These are phyloP conservation scores for Neodiprion pinetum DNA, from an alignment of 1,140 invertebrate genomes.

Conservation along the genomic window DNA sequence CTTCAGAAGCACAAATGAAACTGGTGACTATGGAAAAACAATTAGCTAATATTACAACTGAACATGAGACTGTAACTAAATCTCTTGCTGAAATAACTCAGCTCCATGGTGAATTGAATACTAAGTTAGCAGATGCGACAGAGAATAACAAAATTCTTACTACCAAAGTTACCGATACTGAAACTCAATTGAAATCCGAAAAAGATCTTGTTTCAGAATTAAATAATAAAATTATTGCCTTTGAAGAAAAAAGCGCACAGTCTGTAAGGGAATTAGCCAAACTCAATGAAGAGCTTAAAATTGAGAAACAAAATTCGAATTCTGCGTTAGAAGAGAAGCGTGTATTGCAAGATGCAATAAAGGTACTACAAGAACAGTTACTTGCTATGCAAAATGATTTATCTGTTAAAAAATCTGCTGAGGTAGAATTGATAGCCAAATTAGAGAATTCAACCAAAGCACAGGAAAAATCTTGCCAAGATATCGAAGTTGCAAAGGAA, in stretches of 20 bases:
- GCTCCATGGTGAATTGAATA: constrained; percentile 9
- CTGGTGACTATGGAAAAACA: constrained; percentile 28
- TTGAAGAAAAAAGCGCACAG: constrained; percentile 31
- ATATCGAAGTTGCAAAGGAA: not conserved
- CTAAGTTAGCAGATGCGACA: constrained; percentile 16
- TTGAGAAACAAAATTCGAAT: constrained; percentile 30
- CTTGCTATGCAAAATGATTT: constrained; percentile 31
- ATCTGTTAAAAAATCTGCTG: constrained; percentile 20
- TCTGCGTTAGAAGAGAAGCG: constrained; percentile 37
- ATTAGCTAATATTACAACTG: constrained; percentile 17
- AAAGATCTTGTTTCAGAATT: constrained; percentile 30
- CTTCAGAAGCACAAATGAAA: constrained; percentile 29
- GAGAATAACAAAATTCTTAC: constrained; percentile 14
- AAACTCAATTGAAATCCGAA: constrained; percentile 9
- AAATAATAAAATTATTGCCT: constrained; percentile 30
- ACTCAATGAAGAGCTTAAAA: constrained; percentile 24
- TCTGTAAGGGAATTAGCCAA: constrained; percentile 15
- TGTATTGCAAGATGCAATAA: constrained; percentile 38
- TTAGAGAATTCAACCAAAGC: constrained; percentile 26
- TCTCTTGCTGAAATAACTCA: not conserved
- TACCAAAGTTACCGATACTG: constrained; percentile 6
- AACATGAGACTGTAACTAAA: not conserved
- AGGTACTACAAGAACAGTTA: constrained; percentile 38
- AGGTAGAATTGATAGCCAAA: not conserved
- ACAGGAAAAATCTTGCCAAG: not conserved